Base-by-base conservation (phyloP, 2,797 vertebrate genomes). In the Philypnodon macrostomus region DNA sequence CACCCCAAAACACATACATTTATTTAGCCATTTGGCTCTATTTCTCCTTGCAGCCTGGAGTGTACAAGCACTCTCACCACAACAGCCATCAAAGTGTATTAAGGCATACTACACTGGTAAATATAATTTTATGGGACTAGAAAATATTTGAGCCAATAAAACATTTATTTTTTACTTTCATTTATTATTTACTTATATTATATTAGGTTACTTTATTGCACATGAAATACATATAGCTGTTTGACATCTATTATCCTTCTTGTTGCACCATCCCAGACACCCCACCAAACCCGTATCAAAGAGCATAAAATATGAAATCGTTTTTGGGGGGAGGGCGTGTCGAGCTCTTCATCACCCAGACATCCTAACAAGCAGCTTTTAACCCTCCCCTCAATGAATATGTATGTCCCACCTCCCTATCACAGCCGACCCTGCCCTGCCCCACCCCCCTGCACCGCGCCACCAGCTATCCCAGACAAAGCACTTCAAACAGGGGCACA, bases 401-500 rank as follows among this genome's bases (percentile, higher is more conserved):
- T 87, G 70, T 66, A 87, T 85, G 63, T 2, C 10, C 1, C 11
- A 7, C 15, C 0, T 21, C 49, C 46, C n/a, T n/a, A n/a, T 67
- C 53, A 52, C 64, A n/a, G 9, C 6, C 57, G 6, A 3, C 21
- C 21, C 21, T 11, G 6, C 12, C 5, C 18, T 3, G 38, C 53
- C 32, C 61, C 63, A 55, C 56, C 7, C 52, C 73, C 72, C 46
- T 45, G 53, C 17, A 46, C 50, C 59, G 68, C 33, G 1, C 73
- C 72, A 80, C 74, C 73, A 80, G 63, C 45, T 8, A 34, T 46
- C 75, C 79, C 79, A 84, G 67, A 88, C 86, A 88, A 88, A 87
- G 86, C 79, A 88, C 83, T 85, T 88, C 84, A 88, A 87, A 87
- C 67, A n/a, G 18, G 19, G 75, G 65, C 74, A 68, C 62, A 73